Evolutionary conservation across 2,797 vertebrate species (phyloP).

Genomic region (Clarias fuscus): DNA sequence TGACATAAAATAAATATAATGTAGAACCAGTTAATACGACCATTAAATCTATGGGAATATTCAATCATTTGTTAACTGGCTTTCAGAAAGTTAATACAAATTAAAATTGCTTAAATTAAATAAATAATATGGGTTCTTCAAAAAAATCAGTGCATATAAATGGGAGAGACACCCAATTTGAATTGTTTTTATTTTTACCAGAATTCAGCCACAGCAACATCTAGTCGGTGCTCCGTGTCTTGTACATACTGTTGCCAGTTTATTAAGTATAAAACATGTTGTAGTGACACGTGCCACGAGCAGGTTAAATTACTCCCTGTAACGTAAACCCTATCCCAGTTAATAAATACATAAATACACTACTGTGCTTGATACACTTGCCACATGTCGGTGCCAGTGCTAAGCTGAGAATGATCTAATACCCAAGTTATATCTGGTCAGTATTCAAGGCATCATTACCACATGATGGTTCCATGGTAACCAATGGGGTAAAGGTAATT

Average conservation of each 20-base stretch:
- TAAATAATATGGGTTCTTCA: neutral
- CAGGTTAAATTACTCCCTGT: neutral
- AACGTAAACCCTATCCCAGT: neutral
- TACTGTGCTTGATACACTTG: neutral
- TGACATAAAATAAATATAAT: neutral
- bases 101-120: neutral
- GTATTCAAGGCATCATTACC: neutral
- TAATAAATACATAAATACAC: neutral
- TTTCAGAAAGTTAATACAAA: neutral
- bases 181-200: neutral
- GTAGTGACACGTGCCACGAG: neutral
- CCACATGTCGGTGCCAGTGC: neutral
- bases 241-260: neutral
- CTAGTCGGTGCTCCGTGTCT: too few relatives aligned
- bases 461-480: neutral
- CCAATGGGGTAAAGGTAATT: neutral
- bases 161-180: neutral
- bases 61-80: neutral
- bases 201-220: neutral
- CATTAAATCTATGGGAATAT: neutral
- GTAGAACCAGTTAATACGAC: neutral
- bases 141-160: neutral
- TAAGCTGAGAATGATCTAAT: neutral
- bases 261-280: neutral
- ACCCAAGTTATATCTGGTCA: neutral